Conservation (phyloP, 2,888 invertebrate genomes). For the Archips xylosteana region DNA sequence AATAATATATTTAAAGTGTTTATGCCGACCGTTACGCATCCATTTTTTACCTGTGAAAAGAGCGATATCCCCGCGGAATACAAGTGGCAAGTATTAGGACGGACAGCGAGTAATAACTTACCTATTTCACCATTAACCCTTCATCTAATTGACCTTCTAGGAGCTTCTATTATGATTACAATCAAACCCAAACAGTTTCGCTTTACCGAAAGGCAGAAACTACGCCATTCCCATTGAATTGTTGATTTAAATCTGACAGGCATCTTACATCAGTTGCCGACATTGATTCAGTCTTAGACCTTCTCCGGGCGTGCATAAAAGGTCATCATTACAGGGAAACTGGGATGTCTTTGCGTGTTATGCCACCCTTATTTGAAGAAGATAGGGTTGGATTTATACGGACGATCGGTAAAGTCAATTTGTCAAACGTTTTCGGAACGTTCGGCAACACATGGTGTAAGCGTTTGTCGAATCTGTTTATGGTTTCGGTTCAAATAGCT, state of each 20-base stretch:
- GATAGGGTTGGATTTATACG: constrained; percentile 3
- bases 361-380: neutral
- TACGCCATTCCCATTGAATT: constrained; percentile 30
- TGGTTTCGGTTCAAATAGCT: constrained; percentile 1
- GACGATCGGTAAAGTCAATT: neutral
- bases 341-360: constrained; percentile 1
- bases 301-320: constrained; percentile 40
- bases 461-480: constrained; percentile 31
- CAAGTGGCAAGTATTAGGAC: neutral
- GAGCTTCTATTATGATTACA: constrained; percentile 17
- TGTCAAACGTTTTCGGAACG: constrained; percentile 19
- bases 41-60: too few species aligned
- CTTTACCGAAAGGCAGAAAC: constrained; percentile 11
- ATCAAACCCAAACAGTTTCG: constrained; percentile 16
- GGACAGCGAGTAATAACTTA: neutral
- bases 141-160: neutral
- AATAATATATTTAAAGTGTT: too few species aligned
- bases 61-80: too few species aligned
- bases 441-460: constrained; percentile 31
- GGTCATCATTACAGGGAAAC: constrained; percentile 40
- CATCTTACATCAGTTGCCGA: constrained; percentile 37
- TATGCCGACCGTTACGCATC: too few species aligned
- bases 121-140: neutral
- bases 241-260: constrained; percentile 42
- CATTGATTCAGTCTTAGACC: constrained; percentile 39